Base-by-base conservation (phyloP, 1,140 invertebrate genomes). In the Subanguina moxae region DNA sequence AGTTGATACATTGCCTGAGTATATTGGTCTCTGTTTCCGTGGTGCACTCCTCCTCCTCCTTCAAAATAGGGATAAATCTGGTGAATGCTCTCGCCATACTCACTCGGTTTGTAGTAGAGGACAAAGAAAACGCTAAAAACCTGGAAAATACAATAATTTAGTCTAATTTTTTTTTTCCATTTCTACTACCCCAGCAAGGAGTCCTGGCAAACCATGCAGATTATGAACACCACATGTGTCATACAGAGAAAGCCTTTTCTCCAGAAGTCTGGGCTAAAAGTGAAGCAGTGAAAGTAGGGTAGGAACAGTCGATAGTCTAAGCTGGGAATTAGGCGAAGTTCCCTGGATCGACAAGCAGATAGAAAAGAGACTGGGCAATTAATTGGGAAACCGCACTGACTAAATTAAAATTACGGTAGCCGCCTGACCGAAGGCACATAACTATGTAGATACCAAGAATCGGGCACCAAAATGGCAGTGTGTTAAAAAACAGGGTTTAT, bases 1-100 rank as follows among this genome's bases (percentile, higher is more conserved):
- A 91, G 83, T 85, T 94, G 91, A 84, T 88, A 90, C 8, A 85
- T 86, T 1, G 90, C 91, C 19, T 64, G 62, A 38, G 32, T 38
- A 11, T 38, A 38, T 38, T 38, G 32, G 32, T 38, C 32, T 11
- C 32, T 38, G 11, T 38, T 11, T 11, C 32, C 7, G 83, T 75
- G 27, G 82, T 79, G 3, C 75, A 74, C 5, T 78, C 77, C 63
- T 82, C 84, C 63, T 82, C 84, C 58, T 57, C 78, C 38, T 71
- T 65, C 9, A 86, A 85, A 65, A 85, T 85, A 65, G 84, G 82
- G 32, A 11, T 38, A 38, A 15, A 19, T 52, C 23, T 52, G 48
- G 23, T 19, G 48, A 87, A 73, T 76, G 70, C 64, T 78, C 13
- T 68, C 64, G 21, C 76, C 80, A 66, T 80, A 82, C 48, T 82